Evolutionary conservation across 2,113 vertebrate species (phyloP).

Genomic region (Dunckerocampus dactyliophorus): DNA sequence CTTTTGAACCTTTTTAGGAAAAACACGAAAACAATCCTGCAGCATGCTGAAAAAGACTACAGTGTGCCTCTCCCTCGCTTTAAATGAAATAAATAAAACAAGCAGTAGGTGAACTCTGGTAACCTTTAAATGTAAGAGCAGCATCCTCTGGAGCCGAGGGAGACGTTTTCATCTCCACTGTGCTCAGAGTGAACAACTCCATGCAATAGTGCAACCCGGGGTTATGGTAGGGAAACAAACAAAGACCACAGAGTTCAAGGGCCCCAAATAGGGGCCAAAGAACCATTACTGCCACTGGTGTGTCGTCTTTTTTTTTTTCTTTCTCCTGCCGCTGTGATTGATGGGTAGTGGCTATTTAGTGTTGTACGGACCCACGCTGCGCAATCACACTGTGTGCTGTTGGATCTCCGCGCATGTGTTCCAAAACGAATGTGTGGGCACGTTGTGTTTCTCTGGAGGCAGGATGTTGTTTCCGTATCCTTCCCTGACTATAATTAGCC

Average conservation of each 20-base stretch:
- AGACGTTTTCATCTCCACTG: too few species aligned
- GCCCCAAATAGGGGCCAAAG: constrained; percentile 40
- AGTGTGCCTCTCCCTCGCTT: neutral
- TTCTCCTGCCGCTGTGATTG: constrained; percentile 34
- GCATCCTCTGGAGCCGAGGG: constrained; percentile 5
- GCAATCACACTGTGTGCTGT: constrained; percentile 10
- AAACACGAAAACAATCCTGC: neutral
- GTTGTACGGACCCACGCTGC: constrained; percentile 2
- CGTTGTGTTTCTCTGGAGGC: constrained; percentile 46
- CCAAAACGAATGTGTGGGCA: constrained; percentile 56
- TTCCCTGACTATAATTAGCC: constrained; percentile 64
- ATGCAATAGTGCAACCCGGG: neutral
- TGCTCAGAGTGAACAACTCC: too few species aligned
- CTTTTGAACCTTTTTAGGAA: neutral
- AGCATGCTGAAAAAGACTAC: neutral
- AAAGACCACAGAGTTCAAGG: constrained; percentile 37
- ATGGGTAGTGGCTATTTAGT: constrained; percentile 30
- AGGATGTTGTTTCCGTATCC: constrained; percentile 52
- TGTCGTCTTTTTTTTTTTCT: constrained; percentile 31
- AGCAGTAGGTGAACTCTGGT: constrained; percentile 10
- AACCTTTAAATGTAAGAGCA: constrained; percentile 22
- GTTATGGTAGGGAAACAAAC: constrained; percentile 37
- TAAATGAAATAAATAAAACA: neutral
- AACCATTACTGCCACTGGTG: constrained; percentile 33
- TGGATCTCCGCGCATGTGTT: constrained; percentile 30